These are phyloP conservation scores for Rafetus swinhoei DNA, from an alignment of 2,113 vertebrate genomes.

Conservation along the genomic window DNA sequence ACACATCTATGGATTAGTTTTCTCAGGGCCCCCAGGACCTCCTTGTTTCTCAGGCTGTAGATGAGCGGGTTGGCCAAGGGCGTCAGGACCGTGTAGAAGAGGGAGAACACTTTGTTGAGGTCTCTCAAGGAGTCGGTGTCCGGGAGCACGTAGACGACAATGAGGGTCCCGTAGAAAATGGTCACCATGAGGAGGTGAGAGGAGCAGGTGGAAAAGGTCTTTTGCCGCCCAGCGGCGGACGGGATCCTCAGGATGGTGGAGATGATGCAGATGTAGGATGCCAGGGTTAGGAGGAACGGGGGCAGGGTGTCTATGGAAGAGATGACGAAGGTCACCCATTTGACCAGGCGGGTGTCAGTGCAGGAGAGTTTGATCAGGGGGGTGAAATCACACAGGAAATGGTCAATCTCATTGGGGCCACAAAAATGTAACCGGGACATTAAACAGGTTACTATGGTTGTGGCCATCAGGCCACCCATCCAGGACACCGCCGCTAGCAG, in stretches of 20 bases:
- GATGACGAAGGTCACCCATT: background rate
- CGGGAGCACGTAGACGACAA: conserved; percentile 26
- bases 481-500: conserved; percentile 14
- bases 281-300: conserved; percentile 23
- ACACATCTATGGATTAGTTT: background rate
- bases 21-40: conserved; percentile 12
- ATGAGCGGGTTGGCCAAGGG: conserved; percentile 44
- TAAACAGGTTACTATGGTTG: background rate
- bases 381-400: conserved; percentile 53
- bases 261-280: conserved; percentile 29
- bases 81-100: conserved; percentile 26
- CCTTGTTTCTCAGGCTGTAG: conserved; percentile 31
- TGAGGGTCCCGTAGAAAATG: conserved; percentile 25
- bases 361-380: conserved; percentile 44
- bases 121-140: conserved; percentile 4
- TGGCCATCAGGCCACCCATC: background rate
- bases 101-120: background rate
- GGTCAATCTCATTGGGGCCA: conserved; percentile 4
- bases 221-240: background rate
- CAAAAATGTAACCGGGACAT: conserved; percentile 30
- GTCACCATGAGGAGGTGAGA: conserved; percentile 22
- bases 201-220: conserved; percentile 41
- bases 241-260: conserved; percentile 8
- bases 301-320: background rate
- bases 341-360: background rate